A percentile compares a stretch with the other conserved stretches of the same genome.
These are phyloP conservation scores for Pholis gunnellus DNA, from an alignment of 2,113 vertebrate genomes.

Conservation along the genomic window DNA sequence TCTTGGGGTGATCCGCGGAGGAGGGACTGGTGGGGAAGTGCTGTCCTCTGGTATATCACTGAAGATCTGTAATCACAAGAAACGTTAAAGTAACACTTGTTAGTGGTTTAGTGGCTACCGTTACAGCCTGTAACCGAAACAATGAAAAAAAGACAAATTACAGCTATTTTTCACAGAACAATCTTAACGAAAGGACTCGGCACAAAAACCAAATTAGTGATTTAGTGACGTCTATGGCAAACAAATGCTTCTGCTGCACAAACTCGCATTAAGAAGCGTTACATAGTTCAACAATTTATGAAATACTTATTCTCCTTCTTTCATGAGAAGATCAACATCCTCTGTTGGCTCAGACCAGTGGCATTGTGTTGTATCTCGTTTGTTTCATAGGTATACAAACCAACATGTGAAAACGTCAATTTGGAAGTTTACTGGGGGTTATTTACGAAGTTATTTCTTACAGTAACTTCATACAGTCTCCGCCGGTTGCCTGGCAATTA, in stretches of 20 bases:
- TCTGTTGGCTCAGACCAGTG: background rate
- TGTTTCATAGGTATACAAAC: background rate
- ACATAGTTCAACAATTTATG: background rate
- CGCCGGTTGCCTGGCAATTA: no score
- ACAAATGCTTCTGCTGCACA: background rate
- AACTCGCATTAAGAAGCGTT: background rate
- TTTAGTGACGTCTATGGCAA: background rate
- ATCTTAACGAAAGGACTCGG: background rate
- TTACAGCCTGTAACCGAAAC: conserved; percentile 3
- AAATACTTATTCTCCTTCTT: background rate
- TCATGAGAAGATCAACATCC: background rate
- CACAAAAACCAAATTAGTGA: background rate
- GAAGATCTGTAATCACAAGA: conserved; percentile 88
- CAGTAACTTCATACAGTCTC: background rate
- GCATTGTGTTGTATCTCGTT: background rate
- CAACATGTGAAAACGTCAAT: background rate
- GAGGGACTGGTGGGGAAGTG: conserved; percentile 88
- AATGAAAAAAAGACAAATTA: background rate
- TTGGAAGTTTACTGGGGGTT: background rate
- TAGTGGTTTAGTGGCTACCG: conserved; percentile 9
- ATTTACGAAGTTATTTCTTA: background rate
- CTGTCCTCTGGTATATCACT: conserved; percentile 90
- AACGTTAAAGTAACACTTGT: background rate
- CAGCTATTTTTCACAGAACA: background rate
- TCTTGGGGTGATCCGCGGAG: conserved; percentile 90